Percentiles rank a stretch among this genome's conserved stretches.
Conservation (phyloP, 1,140 invertebrate species). For the Bombus confusus region DNA sequence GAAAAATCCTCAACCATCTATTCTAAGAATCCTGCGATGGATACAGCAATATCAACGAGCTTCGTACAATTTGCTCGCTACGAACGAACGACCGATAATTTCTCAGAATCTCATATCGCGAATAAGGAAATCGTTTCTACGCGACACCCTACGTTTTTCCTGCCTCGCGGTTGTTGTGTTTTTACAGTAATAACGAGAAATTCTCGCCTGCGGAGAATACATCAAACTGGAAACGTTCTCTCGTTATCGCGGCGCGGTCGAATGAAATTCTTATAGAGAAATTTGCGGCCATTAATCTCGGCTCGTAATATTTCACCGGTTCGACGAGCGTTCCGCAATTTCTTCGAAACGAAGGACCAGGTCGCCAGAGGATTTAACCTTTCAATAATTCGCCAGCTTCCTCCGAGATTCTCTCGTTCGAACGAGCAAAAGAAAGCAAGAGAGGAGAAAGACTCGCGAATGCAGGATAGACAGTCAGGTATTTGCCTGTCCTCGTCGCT, state of each 20-base stretch:
- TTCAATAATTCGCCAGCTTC: conserved; percentile 31
- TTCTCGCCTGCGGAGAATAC: background rate
- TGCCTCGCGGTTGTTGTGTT: background rate
- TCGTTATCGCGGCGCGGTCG: background rate
- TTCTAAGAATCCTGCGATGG: background rate
- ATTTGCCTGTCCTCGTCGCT: background rate
- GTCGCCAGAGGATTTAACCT: background rate
- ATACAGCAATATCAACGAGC: background rate
- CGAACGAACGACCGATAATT: background rate
- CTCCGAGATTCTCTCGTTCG: background rate
- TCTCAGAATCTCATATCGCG: background rate
- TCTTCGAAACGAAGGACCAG: background rate
- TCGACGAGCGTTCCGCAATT: conserved; percentile 18
- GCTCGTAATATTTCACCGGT: conserved; percentile 24
- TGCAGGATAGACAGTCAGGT: background rate
- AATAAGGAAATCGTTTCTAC: background rate
- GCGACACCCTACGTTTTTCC: background rate
- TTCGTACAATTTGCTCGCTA: background rate
- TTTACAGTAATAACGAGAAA: background rate
- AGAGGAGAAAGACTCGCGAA: background rate
- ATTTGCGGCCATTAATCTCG: conserved; percentile 33
- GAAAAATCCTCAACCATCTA: rapidly evolving
- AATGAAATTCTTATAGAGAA: conserved; percentile 42
- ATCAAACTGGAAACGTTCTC: background rate
- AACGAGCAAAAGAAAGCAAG: background rate